Evolutionary conservation across 2,888 invertebrate species (phyloP), one percentile per base, ranked within the genome.

Genomic region (Rhingia campestris): DNA sequence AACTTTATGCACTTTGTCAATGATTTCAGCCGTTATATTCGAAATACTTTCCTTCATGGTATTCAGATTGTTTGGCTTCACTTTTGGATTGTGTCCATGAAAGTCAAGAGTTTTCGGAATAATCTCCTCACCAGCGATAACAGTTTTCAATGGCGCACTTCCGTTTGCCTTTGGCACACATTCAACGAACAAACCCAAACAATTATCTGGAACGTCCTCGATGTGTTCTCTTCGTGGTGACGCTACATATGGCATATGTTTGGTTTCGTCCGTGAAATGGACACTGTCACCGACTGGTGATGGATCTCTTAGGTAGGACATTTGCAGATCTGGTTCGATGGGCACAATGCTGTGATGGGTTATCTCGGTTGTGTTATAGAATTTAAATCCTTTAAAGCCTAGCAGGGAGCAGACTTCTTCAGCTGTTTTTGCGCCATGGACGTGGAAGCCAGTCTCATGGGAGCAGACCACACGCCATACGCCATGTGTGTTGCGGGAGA

Each of bases 401-500:
- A 96, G 92, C 87, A 94, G 93, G 6, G 91, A 92, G 88, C 96
- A 96, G 54, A 94, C 92, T 74, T 94, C 92, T 32, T 90, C 90
- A 0, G 94, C 94, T 7, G 93, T 92, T 86, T 88, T 87, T 0
- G 89, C 88, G 33, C 87, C 87, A 35, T 89, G 88, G 53, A 86
- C 75, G 70, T 89, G 61, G 56, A 87, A 87, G 39, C 73, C 67
- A 6, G 88, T 87, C 81, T 91, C 92, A 53, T 93, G 91, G 84
- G 93, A 92, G 88, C 96, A 96, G 1, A 94, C 91, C 2, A 95
- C 92, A 63, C 92, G 92, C 96, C 96, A 96, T 53, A 92, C 88
- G 2, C 94, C 94, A 33, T 93, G 90, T n/a, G 91, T 89, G 86
- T 94, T 94, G 87, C 93, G 92, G 0, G 94, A 93, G 59, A 96